A percentile compares a stretch with the other conserved stretches of the same genome.
Conservation (phyloP, 2,888 invertebrate species). For the Coenonympha glycerion region DNA sequence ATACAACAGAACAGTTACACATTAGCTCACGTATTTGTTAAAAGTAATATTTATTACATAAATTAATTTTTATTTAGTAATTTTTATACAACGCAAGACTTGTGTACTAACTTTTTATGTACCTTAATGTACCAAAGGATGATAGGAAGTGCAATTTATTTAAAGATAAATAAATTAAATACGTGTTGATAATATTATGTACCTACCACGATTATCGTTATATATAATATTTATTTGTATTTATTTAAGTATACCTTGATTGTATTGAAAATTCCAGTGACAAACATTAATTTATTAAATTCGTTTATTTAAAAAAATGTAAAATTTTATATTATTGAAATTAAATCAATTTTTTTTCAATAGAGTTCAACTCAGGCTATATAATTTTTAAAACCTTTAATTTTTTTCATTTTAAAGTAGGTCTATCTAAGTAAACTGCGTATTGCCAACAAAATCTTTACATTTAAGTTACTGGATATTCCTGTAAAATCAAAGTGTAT, state of each 20-base stretch:
- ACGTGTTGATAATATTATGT: not conserved
- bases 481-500: not conserved
- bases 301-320: too few relatives aligned
- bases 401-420: too few relatives aligned
- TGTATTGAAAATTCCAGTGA: not conserved
- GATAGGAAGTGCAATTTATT: constrained; percentile 25
- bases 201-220: not conserved
- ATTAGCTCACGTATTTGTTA: constrained; percentile 12
- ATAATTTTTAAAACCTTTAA: too few relatives aligned
- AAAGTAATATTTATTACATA: too few relatives aligned
- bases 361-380: too few relatives aligned
- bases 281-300: too few relatives aligned
- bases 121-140: constrained; percentile 27
- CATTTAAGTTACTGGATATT: not conserved
- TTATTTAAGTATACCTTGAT: not conserved
- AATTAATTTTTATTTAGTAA: too few relatives aligned
- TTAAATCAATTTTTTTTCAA: too few relatives aligned
- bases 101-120: constrained; percentile 18
- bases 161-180: constrained; percentile 4
- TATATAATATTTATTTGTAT: not conserved
- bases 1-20: not conserved
- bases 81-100: constrained; percentile 15
- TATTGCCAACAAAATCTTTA: too few relatives aligned
- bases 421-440: too few relatives aligned
- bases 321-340: too few relatives aligned